These are phyloP conservation scores for Otus sunia DNA, from an alignment of 2,113 vertebrate genomes.

Conservation along the genomic window DNA sequence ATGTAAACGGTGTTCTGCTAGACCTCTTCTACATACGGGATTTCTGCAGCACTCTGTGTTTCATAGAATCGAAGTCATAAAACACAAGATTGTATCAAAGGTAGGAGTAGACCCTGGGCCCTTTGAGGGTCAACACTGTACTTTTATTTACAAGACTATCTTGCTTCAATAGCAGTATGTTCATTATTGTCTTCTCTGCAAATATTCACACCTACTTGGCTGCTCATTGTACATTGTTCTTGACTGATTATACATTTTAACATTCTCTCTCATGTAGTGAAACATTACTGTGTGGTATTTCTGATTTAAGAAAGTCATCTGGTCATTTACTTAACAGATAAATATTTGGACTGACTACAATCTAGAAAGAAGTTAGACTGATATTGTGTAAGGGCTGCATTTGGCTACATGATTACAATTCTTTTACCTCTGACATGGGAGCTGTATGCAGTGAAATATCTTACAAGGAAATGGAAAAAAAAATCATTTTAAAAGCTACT, in stretches of 20 bases:
- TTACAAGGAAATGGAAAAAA: not conserved
- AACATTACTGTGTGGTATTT: not conserved
- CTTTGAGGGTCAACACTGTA: not conserved
- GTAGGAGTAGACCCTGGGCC: not conserved
- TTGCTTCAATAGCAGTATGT: not conserved
- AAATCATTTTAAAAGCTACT: not conserved
- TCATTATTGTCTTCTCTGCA: not conserved
- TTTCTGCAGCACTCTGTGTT: not conserved
- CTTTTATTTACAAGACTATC: not conserved
- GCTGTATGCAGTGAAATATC: not conserved
- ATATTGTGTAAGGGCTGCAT: not conserved
- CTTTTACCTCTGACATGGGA: not conserved
- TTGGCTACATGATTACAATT: not conserved
- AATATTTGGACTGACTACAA: not conserved
- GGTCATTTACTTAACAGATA: not conserved
- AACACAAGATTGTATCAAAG: not conserved
- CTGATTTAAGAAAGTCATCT: not conserved
- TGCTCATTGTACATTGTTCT: not conserved
- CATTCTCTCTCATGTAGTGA: not conserved
- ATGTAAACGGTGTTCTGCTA: not conserved
- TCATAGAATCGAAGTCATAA: not conserved
- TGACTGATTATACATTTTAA: not conserved
- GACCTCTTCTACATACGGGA: not conserved
- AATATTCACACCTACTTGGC: not conserved
- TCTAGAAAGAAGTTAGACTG: not conserved